Evolutionary conservation across 2,797 vertebrate species (phyloP).

Genomic region (Rhinatrema bivittatum): DNA sequence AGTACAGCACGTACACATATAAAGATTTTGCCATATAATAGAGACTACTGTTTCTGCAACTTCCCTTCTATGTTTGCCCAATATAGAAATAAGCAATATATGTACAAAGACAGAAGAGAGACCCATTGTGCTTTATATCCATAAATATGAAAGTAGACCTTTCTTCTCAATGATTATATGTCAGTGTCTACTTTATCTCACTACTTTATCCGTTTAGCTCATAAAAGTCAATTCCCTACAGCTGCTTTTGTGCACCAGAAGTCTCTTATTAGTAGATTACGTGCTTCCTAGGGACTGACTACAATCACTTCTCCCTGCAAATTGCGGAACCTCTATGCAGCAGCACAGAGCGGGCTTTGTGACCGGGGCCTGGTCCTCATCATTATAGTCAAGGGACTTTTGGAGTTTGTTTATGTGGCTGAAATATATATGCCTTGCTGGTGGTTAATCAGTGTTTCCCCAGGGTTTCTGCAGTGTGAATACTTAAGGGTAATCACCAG

Average conservation of each 20-base stretch:
- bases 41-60: too few species aligned
- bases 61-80: too few species aligned
- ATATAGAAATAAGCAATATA: too few species aligned
- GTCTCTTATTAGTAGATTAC: conserved; percentile 56
- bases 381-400: conserved; percentile 43
- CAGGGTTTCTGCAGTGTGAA: conserved; percentile 53
- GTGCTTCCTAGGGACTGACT: conserved; percentile 48
- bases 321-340: conserved; percentile 49
- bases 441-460: conserved; percentile 54
- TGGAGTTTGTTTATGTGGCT: conserved; percentile 49
- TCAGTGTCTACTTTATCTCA: conserved; percentile 39
- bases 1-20: too few species aligned
- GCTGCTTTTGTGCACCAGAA: conserved; percentile 35
- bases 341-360: conserved; percentile 42
- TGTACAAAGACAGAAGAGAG: too few species aligned
- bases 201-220: too few species aligned
- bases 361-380: conserved; percentile 40
- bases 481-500: conserved; percentile 59
- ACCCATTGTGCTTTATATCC: conserved; percentile 17
- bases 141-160: conserved; percentile 47
- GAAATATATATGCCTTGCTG: conserved; percentile 42
- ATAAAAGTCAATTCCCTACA: conserved; percentile 41
- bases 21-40: too few species aligned
- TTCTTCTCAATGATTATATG: conserved; percentile 36
- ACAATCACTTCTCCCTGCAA: conserved; percentile 58